Percentiles rank a stretch among this genome's conserved stretches.
Evolutionary conservation across 2,888 invertebrate genomes (phyloP).

Genomic region (Scaptomyza caliginosa): DNA sequence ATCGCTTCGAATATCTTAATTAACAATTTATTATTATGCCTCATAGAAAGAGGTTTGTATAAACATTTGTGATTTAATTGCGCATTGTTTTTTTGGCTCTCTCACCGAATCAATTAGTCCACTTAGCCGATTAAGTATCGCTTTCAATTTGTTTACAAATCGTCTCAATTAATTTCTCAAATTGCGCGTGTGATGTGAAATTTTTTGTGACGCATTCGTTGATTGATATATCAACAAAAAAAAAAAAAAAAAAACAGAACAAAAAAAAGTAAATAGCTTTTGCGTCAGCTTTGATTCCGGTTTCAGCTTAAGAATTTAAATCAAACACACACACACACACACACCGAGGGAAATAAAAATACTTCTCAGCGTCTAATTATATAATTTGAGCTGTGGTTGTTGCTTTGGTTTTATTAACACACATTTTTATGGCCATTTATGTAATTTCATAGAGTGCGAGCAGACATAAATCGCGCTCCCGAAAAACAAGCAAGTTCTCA

Average conservation of each 20-base stretch:
- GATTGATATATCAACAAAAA: neutral
- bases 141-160: slow-evolving; percentile 34
- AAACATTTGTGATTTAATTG: no score
- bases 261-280: no score
- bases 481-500: slow-evolving; percentile 50
- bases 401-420: slow-evolving; percentile 57
- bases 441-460: slow-evolving; percentile 72
- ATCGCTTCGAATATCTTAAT: neutral
- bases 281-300: slow-evolving; percentile 9
- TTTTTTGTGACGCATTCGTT: neutral
- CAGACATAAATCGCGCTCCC: slow-evolving; percentile 52
- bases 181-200: slow-evolving; percentile 45
- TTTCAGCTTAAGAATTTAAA: slow-evolving; percentile 22
- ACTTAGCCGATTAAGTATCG: neutral
- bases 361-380: slow-evolving; percentile 60
- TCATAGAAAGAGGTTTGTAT: no score
- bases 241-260: no score
- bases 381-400: slow-evolving; percentile 55
- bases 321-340: no score
- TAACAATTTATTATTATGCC: no score
- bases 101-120: slow-evolving; percentile 1
- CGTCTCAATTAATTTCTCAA: slow-evolving; percentile 49
- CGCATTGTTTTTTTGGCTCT: neutral
- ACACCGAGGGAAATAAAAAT: slow-evolving; percentile 1
- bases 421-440: slow-evolving; percentile 73